These are phyloP conservation scores for Planiliza haematocheilus DNA, from an alignment of 2,113 vertebrate species.

Conservation along the genomic window DNA sequence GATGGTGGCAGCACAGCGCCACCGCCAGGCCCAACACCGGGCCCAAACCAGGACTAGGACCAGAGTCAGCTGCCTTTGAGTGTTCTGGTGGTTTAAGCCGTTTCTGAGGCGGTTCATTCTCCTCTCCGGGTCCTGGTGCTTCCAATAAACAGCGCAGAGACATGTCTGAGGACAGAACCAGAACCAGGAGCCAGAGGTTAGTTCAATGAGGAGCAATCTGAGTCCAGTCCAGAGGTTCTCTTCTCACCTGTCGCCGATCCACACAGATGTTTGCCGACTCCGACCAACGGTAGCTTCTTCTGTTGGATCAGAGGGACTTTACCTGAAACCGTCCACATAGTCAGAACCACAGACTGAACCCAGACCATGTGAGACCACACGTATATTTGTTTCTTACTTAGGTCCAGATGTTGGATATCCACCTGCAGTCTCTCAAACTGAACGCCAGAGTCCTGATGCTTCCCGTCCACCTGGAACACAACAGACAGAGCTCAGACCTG, in stretches of 20 bases:
- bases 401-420: constrained; percentile 95
- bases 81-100: constrained; percentile 73
- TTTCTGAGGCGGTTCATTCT: constrained; percentile 83
- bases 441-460: constrained; percentile 86
- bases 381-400: constrained; percentile 87
- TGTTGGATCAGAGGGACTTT: constrained; percentile 86
- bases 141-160: constrained; percentile 92
- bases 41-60: not conserved
- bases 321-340: constrained; percentile 71
- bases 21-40: constrained; percentile 82
- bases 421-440: constrained; percentile 93
- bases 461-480: constrained; percentile 91
- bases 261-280: constrained; percentile 96
- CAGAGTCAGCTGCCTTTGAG: not conserved
- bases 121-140: constrained; percentile 35
- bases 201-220: too few species aligned
- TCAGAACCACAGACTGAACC: not conserved
- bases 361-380: not conserved
- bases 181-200: not conserved
- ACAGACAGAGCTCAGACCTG: not conserved
- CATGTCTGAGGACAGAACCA: constrained; percentile 82
- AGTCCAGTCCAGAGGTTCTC: too few species aligned
- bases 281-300: constrained; percentile 87
- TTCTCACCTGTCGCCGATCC: constrained; percentile 93
- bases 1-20: constrained; percentile 97